Evolutionary conservation across 2,113 vertebrate genomes (phyloP).

Genomic region (Leptosomus discolor): DNA sequence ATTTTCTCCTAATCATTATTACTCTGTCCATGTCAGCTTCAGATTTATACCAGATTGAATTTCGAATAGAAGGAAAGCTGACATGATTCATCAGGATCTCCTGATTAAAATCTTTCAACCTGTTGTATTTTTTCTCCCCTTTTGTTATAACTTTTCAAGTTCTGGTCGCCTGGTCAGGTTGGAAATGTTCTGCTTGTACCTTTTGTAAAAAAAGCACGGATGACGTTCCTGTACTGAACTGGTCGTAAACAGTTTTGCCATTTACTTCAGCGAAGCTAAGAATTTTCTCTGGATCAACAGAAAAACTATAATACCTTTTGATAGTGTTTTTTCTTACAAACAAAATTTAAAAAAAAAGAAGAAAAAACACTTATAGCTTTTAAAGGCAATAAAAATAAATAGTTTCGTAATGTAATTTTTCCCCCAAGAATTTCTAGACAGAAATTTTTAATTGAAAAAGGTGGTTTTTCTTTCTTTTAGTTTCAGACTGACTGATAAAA

Average conservation of each 20-base stretch:
- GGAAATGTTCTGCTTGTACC: not conserved
- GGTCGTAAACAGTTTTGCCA: not conserved
- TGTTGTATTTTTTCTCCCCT: not conserved
- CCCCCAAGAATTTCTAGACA: not conserved
- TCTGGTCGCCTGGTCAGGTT: not conserved
- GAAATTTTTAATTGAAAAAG: not conserved
- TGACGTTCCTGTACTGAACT: not conserved
- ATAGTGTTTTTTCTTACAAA: not conserved
- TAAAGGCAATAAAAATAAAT: not conserved
- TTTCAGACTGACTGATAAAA: not conserved
- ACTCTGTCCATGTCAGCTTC: not conserved
- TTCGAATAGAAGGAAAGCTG: not conserved
- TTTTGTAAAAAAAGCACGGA: not conserved
- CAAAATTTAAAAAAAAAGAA: not conserved
- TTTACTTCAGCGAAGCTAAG: not conserved
- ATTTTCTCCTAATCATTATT: not conserved
- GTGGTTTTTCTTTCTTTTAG: accelerated
- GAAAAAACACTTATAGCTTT: not conserved
- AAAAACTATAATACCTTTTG: not conserved
- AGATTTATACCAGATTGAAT: not conserved
- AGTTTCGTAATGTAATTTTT: not conserved
- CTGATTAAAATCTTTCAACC: not conserved
- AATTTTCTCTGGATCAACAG: not conserved
- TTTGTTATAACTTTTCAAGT: not conserved
- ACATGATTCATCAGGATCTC: not conserved